Evolutionary conservation across 64 coral and sea anemone species (phyloP).

Genomic region (Acropora tenuis): DNA sequence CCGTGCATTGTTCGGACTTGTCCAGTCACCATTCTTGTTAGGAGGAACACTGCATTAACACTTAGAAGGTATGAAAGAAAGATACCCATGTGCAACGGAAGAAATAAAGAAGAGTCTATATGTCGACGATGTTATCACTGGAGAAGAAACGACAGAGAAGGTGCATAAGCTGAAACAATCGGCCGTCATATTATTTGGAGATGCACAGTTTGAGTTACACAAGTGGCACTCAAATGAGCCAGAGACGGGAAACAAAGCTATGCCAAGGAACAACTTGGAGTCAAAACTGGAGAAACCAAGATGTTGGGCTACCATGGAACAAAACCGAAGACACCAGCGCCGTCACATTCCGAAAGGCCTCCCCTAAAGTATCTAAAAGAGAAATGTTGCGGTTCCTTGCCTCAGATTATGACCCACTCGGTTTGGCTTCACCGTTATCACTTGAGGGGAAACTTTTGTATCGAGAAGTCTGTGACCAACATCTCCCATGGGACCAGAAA

Average conservation of each 20-base stretch:
- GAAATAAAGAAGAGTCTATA: slow-evolving; percentile 63
- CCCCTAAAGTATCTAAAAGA: slow-evolving; percentile 12
- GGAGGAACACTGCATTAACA: slow-evolving; percentile 49
- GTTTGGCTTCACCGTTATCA: not conserved
- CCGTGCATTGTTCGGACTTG: slow-evolving; percentile 46
- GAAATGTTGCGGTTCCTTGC: slow-evolving; percentile 15
- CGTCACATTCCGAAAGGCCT: not conserved
- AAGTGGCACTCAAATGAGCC: slow-evolving; percentile 51
- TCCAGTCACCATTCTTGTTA: slow-evolving; percentile 62
- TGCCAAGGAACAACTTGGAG: slow-evolving; percentile 42
- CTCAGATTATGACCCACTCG: slow-evolving; percentile 26
- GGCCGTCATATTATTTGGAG: not conserved
- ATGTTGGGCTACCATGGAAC: slow-evolving; percentile 49
- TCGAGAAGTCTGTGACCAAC: slow-evolving; percentile 19
- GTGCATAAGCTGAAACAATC: slow-evolving; percentile 36
- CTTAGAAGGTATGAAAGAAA: not conserved
- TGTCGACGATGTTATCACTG: slow-evolving; percentile 65
- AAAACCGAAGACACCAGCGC: slow-evolving; percentile 37
- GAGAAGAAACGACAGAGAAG: slow-evolving; percentile 30
- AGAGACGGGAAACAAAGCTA: slow-evolving; percentile 24
- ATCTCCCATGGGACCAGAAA: slow-evolving; percentile 42
- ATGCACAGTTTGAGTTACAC: slow-evolving; percentile 36
- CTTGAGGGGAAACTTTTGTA: slow-evolving; percentile 42
- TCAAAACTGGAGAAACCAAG: slow-evolving; percentile 29
- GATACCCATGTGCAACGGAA: slow-evolving; percentile 37